Evolutionary conservation across 2,888 invertebrate species (phyloP), one percentile per base, ranked within the genome.

Genomic region (Endotricha flammealis): DNA sequence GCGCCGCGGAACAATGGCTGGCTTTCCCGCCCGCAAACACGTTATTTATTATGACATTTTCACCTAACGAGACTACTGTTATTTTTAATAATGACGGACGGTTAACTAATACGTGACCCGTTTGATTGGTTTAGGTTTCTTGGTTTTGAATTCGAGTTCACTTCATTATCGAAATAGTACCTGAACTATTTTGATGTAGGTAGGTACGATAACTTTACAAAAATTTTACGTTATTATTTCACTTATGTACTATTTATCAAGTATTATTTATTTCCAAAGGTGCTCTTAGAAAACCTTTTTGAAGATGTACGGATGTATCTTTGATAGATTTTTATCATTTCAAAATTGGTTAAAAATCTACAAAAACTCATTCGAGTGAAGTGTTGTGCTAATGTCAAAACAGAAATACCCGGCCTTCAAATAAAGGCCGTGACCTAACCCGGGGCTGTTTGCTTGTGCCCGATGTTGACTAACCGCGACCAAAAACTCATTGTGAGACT

Each of bases 391-490:
- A 61, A 63, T 54, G 59, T 56, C 46, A 48, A 52, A 55, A 58
- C 55, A 57, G 57, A 64, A 67, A 65, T 63, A 64, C 44, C 48
- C 51, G 48, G 53, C 59, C 53, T 65, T 59, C 64, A 68, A 64
- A 71, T 74, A 70, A 74, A 79, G 80, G 81, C 67, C 77, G 71
- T 67, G 81, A 76, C 83, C 85, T 63, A 63, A 64, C 77, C 75
- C 57, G 54, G 44, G 74, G 83, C 76, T 78, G 66, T 82, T 80
- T 79, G 72, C 76, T 62, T 61, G 65, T 57, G 66, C 66, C 65
- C 60, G 57, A 60, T 74, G 76, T 76, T 70, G 73, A 70, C 72
- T 69, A 53, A 58, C 65, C 53, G 67, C 66, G 68, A 60, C 76
- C 74, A 69, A 77, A 80, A 81, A 71, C 75, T 74, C 75, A 81